Percentiles rank a stretch among this genome's conserved stretches.
These are phyloP conservation scores for Cryptophagus acutangulus DNA, from an alignment of 2,888 invertebrate genomes.

Conservation along the genomic window DNA sequence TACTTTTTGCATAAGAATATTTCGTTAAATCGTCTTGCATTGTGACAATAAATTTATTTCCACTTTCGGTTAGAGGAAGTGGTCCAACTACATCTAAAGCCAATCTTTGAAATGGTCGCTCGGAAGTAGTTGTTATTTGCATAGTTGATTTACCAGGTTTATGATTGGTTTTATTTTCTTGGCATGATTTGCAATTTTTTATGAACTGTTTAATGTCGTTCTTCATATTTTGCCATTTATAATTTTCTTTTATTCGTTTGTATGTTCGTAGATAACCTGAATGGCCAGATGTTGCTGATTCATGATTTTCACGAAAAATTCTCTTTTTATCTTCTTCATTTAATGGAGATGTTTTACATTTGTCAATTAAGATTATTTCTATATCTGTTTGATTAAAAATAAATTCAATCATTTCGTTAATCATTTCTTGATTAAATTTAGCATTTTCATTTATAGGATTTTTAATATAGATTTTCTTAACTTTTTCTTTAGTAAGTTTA, in stretches of 20 bases:
- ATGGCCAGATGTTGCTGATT: conserved; percentile 8
- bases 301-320: conserved; percentile 10
- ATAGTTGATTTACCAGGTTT: conserved; percentile 30
- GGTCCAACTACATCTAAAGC: conserved; percentile 35
- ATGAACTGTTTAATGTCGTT: conserved; percentile 21
- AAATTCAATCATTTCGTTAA: too few relatives aligned
- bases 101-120: conserved; percentile 32
- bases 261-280: conserved; percentile 15
- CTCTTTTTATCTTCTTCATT: conserved; percentile 3
- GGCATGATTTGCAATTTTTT: conserved; percentile 23
- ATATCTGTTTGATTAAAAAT: too few relatives aligned
- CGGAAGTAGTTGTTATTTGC: conserved; percentile 34
- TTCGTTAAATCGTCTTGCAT: conserved; percentile 24
- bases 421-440: too few relatives aligned
- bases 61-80: conserved; percentile 27
- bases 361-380: too few relatives aligned
- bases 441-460: too few relatives aligned
- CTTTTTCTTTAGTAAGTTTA: too few relatives aligned
- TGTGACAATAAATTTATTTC: conserved; percentile 31
- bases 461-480: too few relatives aligned
- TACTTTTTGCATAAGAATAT: conserved; percentile 21
- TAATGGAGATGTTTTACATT: too few relatives aligned
- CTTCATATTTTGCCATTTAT: conserved; percentile 22
- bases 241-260: conserved; percentile 22
- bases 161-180: conserved; percentile 26